A percentile compares a stretch with the other conserved stretches of the same genome.
These are phyloP conservation scores for Erebia ligea DNA, from an alignment of 2,888 invertebrate genomes.

Conservation along the genomic window DNA sequence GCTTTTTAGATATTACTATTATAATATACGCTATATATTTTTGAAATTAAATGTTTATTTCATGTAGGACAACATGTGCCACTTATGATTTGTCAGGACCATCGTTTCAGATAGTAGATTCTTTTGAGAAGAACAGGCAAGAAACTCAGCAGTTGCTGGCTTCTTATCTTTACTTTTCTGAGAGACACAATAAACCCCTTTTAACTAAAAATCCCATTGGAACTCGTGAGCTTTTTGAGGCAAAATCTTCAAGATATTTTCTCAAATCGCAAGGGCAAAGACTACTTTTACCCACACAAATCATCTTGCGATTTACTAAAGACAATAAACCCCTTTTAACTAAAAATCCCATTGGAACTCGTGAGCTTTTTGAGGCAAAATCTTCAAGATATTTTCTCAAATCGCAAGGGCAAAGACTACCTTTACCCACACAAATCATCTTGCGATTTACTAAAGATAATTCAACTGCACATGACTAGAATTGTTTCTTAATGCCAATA, in stretches of 20 bases:
- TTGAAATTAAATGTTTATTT: too few species aligned
- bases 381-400: not conserved
- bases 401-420: not conserved
- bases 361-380: not conserved
- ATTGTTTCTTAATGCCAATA: slow-evolving; percentile 24
- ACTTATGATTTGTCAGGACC: too few species aligned
- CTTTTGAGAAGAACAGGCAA: too few species aligned
- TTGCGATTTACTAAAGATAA: not conserved
- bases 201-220: too few species aligned
- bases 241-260: not conserved
- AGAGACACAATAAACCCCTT: too few species aligned
- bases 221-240: not conserved
- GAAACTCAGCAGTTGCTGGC: too few species aligned
- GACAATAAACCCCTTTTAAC: not conserved
- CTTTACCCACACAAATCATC: not conserved
- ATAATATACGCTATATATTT: too few species aligned
- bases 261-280: not conserved
- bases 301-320: not conserved
- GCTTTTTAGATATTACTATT: too few species aligned
- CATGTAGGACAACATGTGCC: too few species aligned
- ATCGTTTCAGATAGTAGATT: too few species aligned
- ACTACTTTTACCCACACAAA: not conserved
- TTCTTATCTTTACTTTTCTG: too few species aligned
- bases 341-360: too few species aligned
- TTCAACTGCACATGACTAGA: not conserved